A percentile compares a stretch with the other conserved stretches of the same genome.
Evolutionary conservation across 2,888 invertebrate species (phyloP).

Genomic region (Machimus rusticus): DNA sequence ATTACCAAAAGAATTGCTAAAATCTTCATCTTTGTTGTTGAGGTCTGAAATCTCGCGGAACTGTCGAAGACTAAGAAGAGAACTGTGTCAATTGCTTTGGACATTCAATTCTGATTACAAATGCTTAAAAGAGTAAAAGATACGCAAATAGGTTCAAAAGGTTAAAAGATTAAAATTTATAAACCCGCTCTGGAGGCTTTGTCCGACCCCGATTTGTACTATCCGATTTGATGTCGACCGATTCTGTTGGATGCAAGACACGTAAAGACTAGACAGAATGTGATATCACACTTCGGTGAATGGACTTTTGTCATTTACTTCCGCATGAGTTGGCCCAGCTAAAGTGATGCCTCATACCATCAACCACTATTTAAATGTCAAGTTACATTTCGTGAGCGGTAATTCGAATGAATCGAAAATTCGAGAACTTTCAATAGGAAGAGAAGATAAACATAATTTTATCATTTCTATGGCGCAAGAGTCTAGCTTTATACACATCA

Average conservation of each 20-base stretch:
- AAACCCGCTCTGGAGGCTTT: background rate
- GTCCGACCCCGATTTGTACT: background rate
- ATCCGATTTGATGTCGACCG: background rate
- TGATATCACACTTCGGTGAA: background rate
- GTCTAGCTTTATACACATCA: background rate
- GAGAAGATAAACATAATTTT: background rate
- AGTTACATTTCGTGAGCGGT: background rate
- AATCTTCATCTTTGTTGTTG: background rate
- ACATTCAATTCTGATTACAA: background rate
- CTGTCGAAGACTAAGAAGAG: background rate
- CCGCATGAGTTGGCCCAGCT: background rate
- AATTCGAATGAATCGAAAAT: background rate
- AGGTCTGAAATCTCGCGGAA: background rate
- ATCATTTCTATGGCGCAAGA: background rate
- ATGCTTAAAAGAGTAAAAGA: background rate
- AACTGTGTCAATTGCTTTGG: constrained; percentile 13
- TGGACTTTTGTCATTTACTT: background rate
- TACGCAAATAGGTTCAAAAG: background rate
- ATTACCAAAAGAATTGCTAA: background rate
- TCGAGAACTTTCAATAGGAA: background rate
- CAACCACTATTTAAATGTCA: background rate
- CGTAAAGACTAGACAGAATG: background rate
- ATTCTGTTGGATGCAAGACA: background rate
- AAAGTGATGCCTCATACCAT: background rate
- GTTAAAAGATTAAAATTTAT: constrained; percentile 3